Evolutionary conservation across 2,888 invertebrate species (phyloP), one percentile per base, ranked within the genome.

Genomic region (Scaptomyza tumidula): DNA sequence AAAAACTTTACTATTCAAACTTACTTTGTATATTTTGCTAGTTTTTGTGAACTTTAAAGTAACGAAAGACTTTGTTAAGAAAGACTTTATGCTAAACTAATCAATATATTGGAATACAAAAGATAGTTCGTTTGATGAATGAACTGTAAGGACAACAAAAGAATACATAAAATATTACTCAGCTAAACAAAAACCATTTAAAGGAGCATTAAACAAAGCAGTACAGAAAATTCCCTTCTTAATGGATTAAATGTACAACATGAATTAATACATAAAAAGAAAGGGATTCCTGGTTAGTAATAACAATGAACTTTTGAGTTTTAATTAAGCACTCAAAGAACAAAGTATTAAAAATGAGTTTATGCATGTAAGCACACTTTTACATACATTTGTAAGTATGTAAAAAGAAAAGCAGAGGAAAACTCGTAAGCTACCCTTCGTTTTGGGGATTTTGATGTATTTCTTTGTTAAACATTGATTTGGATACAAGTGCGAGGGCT

Each of bases 381-480:
- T 54, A 7, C 10, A 11, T 29, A 29, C 27, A 35, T 14, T 3
- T 14, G 13, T 16, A 27, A 6, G 4, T 13, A 16, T 13, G 2
- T 10, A 4, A 13, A 0, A 37, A 35, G 10, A 6, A 29, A 16
- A 24, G 43, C 3, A 53, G 11, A 14, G 5, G 9, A 35, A 45
- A 16, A n/a, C 10, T 27, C 29, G 10, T 16, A 35, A 16, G 54
- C 16, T n/a, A 35, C 27, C 13, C 27, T 43, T 33, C 33, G 3
- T 44, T 16, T 16, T 35, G 35, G 53, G 56, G 62, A 77, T 72
- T 77, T 41, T 68, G 67, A 52, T 77, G 73, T 63, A 52, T 63
- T 63, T 53, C 62, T 57, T 60, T 77, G 75, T 72, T 57, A 27
- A 63, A 66, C 72, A 67, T 75, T 71, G 75, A 60, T 59, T 68